Evolutionary conservation across 1,140 invertebrate genomes (phyloP), one percentile per base, ranked within the genome.

Genomic region (Bradynema listronoti): DNA sequence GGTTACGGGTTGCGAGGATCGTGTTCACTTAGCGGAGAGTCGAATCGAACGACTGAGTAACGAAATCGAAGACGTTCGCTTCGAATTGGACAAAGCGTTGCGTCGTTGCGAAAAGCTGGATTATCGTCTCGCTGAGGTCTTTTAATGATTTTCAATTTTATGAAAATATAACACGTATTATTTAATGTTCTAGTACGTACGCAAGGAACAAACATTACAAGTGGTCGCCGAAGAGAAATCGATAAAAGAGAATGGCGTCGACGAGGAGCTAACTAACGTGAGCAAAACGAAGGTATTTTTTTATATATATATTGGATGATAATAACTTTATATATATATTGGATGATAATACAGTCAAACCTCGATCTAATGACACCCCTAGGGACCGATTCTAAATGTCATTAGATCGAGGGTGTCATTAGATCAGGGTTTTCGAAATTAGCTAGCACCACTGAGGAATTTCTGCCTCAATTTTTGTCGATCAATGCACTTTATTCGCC

Each of bases 61-160:
- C 24, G 58, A 71, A 58, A 24, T 71, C 27, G 65, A 67, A 32
- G 65, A 67, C 39, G 34, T 66, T 14, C 67, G 58, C 11, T 67
- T 36, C 39, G 58, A 70, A 45, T 36, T 71, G 42, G 39, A 69
- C 25, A 67, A 67, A 32, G 39, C 65, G 0, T 43, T 71, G 25
- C 49, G 33, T 14, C 33, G 49, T 19, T 58, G 71, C 25, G 65
- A 67, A 32, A 67, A 67, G 58, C 32, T 67, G 19, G 65, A 67
- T 14, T 58, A n/a, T 34, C 27, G 46, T 34, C 53, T 67, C 30
- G 53, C 65, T 46, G 65, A 67, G 62, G 65, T 71, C 9, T 27
- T 7, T 66, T 63, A 7, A 36, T 0, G 19, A 29, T 51, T 43
- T 55, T 43, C 16, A 14, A 34, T 34, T 52, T 27, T 4, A 11